These are phyloP conservation scores for Rhabdomys dilectus DNA, from an alignment of 2,113 vertebrate genomes.

Conservation along the genomic window DNA sequence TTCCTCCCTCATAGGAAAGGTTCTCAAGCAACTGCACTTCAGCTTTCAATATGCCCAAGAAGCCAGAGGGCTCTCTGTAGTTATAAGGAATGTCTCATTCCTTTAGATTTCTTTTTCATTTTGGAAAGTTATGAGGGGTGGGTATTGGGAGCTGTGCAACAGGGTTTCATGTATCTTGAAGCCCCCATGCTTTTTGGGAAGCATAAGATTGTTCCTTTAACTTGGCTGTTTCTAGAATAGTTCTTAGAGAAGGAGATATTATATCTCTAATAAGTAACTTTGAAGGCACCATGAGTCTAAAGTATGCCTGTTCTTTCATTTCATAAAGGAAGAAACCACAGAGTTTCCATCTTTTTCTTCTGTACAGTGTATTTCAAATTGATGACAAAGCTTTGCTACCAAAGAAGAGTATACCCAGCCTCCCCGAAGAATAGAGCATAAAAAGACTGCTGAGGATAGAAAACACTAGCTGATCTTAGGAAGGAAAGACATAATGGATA, in stretches of 20 bases:
- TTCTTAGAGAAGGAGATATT: background rate
- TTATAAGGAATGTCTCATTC: background rate
- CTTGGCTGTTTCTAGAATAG: background rate
- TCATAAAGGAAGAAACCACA: background rate
- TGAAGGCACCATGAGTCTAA: background rate
- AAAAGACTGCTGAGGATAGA: background rate
- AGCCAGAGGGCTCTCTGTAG: fast-evolving
- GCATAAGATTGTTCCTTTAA: background rate
- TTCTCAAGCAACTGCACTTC: background rate
- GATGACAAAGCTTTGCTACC: background rate
- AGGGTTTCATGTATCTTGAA: background rate
- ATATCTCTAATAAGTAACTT: background rate
- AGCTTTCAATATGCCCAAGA: background rate
- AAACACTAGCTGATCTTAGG: background rate
- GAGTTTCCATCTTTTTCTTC: background rate
- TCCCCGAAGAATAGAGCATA: background rate
- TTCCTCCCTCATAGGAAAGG: background rate
- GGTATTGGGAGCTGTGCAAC: background rate
- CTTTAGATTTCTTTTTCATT: background rate
- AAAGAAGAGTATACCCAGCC: background rate
- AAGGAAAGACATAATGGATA: background rate
- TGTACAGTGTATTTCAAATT: background rate
- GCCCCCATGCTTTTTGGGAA: background rate
- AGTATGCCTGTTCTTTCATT: background rate
- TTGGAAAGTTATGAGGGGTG: background rate